These are phyloP conservation scores for Torymus auratus DNA, from an alignment of 2,888 invertebrate genomes.

Conservation along the genomic window DNA sequence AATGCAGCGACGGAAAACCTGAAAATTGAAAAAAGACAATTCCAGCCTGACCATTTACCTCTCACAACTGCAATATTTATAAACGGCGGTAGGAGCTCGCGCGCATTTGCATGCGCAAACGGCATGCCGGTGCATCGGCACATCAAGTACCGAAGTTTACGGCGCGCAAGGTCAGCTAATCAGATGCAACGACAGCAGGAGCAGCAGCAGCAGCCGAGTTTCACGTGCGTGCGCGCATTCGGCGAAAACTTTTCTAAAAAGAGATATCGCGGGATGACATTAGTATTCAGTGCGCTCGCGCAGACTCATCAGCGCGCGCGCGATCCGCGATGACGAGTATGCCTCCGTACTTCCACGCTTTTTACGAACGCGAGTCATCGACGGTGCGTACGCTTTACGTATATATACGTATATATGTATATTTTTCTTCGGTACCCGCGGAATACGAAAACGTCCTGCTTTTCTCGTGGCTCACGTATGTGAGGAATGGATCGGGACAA, in stretches of 20 bases:
- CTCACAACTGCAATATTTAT: no score
- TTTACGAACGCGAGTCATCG: no score
- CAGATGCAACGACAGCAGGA: not conserved
- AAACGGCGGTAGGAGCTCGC: not conserved
- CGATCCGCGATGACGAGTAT: not conserved
- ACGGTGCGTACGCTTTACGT: no score
- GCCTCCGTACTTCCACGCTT: not conserved
- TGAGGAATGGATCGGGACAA: not conserved
- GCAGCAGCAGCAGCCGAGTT: not conserved
- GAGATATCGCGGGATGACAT: constrained; percentile 1
- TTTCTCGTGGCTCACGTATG: not conserved
- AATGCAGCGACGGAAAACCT: no score
- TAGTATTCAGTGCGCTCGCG: constrained; percentile 11
- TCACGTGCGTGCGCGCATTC: not conserved
- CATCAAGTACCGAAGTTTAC: constrained; percentile 15
- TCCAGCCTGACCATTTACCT: no score
- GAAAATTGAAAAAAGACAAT: no score
- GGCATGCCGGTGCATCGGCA: no score
- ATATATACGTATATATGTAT: no score
- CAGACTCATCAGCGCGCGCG: constrained; percentile 19
- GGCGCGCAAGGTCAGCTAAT: constrained; percentile 12
- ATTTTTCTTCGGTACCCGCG: no score
- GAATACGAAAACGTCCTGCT: not conserved
- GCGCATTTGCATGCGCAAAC: not conserved
- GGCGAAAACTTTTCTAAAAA: not conserved